Evolutionary conservation across 2,113 vertebrate species (phyloP).

Genomic region (Hemibagrus wyckioides): DNA sequence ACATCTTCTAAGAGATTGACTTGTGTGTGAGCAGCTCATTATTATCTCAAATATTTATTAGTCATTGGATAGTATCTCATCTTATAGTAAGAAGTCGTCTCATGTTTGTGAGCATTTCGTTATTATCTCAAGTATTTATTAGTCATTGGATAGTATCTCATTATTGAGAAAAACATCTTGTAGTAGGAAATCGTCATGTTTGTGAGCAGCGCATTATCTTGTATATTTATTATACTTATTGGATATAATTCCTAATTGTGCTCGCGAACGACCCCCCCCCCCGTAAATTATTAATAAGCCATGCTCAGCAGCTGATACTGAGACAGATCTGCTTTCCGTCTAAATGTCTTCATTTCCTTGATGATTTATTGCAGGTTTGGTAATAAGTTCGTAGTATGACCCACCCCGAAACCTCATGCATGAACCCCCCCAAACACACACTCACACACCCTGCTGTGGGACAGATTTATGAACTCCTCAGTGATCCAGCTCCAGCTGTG

Average conservation of each 20-base stretch:
- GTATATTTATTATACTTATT: too few species aligned
- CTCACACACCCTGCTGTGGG: neutral
- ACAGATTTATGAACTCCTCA: slow-evolving; percentile 44
- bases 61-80: neutral
- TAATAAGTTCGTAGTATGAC: slow-evolving; percentile 11
- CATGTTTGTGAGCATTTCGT: neutral
- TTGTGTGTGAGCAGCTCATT: neutral
- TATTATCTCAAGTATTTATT: neutral
- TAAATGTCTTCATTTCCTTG: slow-evolving; percentile 14
- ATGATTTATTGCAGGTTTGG: slow-evolving; percentile 33
- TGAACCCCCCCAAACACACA: neutral
- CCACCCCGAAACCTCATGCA: neutral
- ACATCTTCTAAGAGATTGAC: too few species aligned
- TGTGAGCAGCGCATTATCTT: too few species aligned
- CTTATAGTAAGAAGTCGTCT: too few species aligned
- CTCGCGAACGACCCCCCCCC: too few species aligned
- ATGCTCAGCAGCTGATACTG: neutral
- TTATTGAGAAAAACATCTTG: neutral
- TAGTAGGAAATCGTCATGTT: too few species aligned
- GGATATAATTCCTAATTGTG: neutral
- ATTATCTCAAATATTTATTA: neutral
- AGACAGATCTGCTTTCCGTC: neutral
- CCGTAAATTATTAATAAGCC: slow-evolving; percentile 19
- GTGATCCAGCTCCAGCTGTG: slow-evolving; percentile 47
- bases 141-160: neutral